These are phyloP conservation scores for Ypsolopha scabrella DNA, from an alignment of 2,888 invertebrate species.

Conservation along the genomic window DNA sequence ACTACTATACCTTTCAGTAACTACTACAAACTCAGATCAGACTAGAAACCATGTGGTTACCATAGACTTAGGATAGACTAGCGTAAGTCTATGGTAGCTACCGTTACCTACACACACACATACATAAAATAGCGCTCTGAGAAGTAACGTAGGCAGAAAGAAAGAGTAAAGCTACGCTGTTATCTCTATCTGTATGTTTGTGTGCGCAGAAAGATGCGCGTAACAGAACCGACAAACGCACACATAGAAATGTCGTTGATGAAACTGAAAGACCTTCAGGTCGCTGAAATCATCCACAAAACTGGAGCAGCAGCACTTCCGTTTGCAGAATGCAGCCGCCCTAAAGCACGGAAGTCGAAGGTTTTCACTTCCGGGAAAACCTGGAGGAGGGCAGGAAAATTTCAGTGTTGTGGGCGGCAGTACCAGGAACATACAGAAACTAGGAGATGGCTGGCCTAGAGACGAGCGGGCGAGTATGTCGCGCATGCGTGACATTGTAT, in stretches of 20 bases:
- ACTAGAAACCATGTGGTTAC: no score
- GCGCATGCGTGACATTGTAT: conserved; percentile 42
- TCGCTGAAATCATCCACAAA: neutral
- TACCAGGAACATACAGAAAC: conserved; percentile 39
- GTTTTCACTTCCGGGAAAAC: conserved; percentile 43
- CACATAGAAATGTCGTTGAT: conserved; percentile 4
- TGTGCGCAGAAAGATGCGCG: conserved; percentile 42
- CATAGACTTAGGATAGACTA: no score
- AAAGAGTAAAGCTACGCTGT: no score
- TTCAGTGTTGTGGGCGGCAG: conserved; percentile 63
- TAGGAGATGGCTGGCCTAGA: conserved; percentile 15
- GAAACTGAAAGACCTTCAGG: neutral
- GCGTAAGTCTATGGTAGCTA: no score
- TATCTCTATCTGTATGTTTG: neutral
- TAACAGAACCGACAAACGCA: conserved; percentile 6
- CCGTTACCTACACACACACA: no score
- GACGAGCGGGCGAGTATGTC: neutral
- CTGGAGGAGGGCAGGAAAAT: conserved; percentile 61
- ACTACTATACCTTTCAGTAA: no score
- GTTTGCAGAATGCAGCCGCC: conserved; percentile 39
- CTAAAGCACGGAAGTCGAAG: conserved; percentile 46
- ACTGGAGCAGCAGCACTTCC: neutral
- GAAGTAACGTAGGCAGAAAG: no score
- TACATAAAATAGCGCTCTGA: no score
- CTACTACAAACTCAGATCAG: no score